Conservation (phyloP, 2,113 vertebrate genomes). For the Gallinago paraguaiae region DNA sequence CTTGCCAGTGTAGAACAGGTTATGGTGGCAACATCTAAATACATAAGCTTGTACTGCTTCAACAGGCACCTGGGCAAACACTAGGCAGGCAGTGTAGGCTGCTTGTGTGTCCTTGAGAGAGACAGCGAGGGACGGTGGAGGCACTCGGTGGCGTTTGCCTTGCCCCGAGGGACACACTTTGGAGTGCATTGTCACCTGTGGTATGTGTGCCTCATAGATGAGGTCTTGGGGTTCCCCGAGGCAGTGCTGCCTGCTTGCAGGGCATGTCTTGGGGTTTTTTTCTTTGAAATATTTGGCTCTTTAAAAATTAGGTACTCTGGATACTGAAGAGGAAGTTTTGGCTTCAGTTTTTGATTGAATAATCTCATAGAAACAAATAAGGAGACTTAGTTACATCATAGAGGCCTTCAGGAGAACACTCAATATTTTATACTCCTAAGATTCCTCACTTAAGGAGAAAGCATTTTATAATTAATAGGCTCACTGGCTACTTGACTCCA, state of each 20-base stretch:
- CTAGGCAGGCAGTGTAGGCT: accelerated
- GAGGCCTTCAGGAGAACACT: neutral
- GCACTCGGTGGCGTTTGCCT: too few relatives aligned
- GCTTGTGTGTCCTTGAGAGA: accelerated
- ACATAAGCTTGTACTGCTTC: accelerated
- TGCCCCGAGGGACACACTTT: accelerated
- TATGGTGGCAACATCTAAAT: accelerated
- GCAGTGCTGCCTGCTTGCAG: accelerated
- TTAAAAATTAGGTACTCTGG: accelerated
- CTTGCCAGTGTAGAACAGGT: accelerated
- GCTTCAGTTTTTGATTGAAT: neutral
- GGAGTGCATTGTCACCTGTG: neutral
- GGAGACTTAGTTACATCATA: neutral
- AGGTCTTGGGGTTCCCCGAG: accelerated
- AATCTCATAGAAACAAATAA: too few relatives aligned
- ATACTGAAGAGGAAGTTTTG: neutral
- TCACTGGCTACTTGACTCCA: neutral
- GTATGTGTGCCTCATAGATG: accelerated
- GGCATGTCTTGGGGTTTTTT: accelerated
- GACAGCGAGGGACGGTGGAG: neutral
- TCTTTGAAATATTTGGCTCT: neutral
- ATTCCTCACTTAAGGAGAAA: neutral
- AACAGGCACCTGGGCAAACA: accelerated
- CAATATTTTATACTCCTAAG: neutral
- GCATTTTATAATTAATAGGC: accelerated